Conservation (phyloP, 2,797 vertebrate genomes). For the Pelobates cultripes region DNA sequence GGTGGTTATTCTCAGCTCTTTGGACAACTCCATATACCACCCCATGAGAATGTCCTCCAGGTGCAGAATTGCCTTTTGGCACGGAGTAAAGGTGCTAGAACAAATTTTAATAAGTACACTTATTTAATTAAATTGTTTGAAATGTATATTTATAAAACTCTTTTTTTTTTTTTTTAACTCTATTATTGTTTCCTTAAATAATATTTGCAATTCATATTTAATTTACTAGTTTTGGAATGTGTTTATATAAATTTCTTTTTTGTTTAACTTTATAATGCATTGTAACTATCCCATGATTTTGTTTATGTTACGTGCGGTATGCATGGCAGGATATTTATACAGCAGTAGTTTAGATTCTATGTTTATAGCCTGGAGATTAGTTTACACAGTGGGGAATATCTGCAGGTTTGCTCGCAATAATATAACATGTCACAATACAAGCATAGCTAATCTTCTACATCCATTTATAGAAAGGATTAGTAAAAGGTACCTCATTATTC, state of each 20-base stretch:
- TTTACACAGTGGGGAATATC: background rate
- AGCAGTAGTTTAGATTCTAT: background rate
- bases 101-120: conserved; percentile 42
- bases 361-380: background rate
- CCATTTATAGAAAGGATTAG: no score
- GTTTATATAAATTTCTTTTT: background rate
- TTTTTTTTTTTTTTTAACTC: no score
- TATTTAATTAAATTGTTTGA: no score
- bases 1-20: conserved; percentile 78
- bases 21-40: conserved; percentile 89
- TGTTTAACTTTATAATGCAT: background rate
- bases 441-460: no score
- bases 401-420: no score
- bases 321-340: background rate
- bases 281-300: background rate
- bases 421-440: no score
- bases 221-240: background rate
- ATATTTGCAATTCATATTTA: background rate
- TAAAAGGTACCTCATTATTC: no score
- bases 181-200: background rate
- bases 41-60: conserved; percentile 73
- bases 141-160: no score
- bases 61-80: conserved; percentile 80
- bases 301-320: background rate
- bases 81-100: conserved; percentile 76